phyloP scores from a whole-genome alignment of 92 coral and sea anemone species.

The Palythoa grandiflora region DNA sequence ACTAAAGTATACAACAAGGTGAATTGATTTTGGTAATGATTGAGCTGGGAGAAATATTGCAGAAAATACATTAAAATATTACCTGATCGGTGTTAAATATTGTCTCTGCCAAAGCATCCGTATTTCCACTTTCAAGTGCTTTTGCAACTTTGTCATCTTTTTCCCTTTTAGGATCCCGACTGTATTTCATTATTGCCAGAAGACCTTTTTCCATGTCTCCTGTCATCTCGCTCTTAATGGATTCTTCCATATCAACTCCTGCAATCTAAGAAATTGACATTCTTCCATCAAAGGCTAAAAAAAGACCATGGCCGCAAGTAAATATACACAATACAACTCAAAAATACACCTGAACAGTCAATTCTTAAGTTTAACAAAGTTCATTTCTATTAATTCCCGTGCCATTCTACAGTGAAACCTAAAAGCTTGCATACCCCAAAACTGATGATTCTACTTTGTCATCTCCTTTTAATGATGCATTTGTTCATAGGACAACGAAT shows the following conservation, averaged over 20 bases:
- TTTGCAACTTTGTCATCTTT: background rate
- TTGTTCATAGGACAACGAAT: no score
- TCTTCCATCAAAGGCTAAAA: no score
- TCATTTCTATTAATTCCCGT: no score
- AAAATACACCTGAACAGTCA: no score
- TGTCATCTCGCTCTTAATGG: slow-evolving; percentile 34
- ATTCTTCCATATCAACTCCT: slow-evolving; percentile 26
- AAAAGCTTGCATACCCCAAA: no score
- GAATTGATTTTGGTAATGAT: background rate
- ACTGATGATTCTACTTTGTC: no score
- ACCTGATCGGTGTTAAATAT: no score
- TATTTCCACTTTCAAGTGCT: background rate
- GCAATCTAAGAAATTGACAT: background rate
- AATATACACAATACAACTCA: no score
- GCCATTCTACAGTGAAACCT: no score
- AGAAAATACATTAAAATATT: background rate
- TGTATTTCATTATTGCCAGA: slow-evolving; percentile 8
- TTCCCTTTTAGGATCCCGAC: slow-evolving; percentile 26
- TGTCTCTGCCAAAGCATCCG: background rate
- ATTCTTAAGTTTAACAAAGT: no score
- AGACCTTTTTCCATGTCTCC: slow-evolving; percentile 44
- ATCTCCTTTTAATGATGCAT: no score
- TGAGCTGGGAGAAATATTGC: background rate
- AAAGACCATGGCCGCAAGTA: no score
- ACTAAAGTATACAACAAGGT: background rate